phyloP scores from a whole-genome alignment of 2,888 invertebrate genomes.

The Dasysyrphus albostriatus region DNA sequence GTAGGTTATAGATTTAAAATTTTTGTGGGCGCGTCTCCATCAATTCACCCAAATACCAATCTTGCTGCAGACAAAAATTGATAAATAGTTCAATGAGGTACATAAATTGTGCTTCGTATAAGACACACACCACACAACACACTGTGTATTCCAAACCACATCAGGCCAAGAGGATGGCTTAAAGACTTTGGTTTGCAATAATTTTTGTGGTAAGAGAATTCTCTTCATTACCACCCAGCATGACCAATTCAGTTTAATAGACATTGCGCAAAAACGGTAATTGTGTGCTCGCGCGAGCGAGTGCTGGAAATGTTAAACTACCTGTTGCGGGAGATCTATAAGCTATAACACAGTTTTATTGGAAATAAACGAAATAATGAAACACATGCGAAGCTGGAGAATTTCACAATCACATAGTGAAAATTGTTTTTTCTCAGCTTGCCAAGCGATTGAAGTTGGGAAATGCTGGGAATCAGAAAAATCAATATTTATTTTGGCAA shows the following conservation, averaged over 20 bases:
- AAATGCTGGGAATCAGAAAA: neutral
- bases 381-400: slow-evolving; percentile 8
- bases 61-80: slow-evolving; percentile 33
- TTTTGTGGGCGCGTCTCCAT: slow-evolving; percentile 55
- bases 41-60: slow-evolving; percentile 61
- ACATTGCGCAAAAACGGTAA: slow-evolving; percentile 58
- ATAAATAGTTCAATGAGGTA: slow-evolving; percentile 44
- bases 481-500: neutral
- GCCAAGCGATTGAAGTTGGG: neutral
- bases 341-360: slow-evolving; percentile 24
- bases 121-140: slow-evolving; percentile 6
- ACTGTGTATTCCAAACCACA: neutral
- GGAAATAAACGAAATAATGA: slow-evolving; percentile 8
- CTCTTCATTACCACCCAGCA: slow-evolving; percentile 69
- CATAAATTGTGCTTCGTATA: slow-evolving; percentile 35
- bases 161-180: slow-evolving; percentile 5
- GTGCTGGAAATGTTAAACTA: slow-evolving; percentile 38
- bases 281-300: slow-evolving; percentile 5
- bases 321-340: slow-evolving; percentile 43
- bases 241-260: slow-evolving; percentile 67
- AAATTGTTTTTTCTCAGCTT: slow-evolving; percentile 22
- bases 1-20: neutral
- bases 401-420: slow-evolving; percentile 42
- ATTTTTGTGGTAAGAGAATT: slow-evolving; percentile 1
- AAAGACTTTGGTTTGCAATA: slow-evolving; percentile 20